Evolutionary conservation across 2,888 invertebrate species (phyloP), one percentile per base, ranked within the genome.

Genomic region (Idaea biselata): DNA sequence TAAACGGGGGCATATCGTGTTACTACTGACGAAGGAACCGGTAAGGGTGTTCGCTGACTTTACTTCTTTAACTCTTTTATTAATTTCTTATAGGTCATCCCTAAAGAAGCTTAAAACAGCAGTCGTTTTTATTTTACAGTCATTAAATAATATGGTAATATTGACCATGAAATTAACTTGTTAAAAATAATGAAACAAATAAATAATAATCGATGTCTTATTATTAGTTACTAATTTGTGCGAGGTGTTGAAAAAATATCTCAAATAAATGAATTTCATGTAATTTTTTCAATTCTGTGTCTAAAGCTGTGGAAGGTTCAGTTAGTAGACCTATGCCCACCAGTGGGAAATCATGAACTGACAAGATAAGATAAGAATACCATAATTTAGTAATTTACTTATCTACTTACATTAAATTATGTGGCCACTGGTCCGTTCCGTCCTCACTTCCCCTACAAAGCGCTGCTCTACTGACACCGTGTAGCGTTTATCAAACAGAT

Each of bases 1-100:
- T 92, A 92, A 93, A 89, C 89, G 91, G 81, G 82, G 77, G 75
- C 74, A 83, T 87, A 84, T 93, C 88, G 75, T 67, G 84, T 93
- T 93, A 87, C 93, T 63, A 66, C 66, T 72, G 71, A 67, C 72
- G 67, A 80, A 83, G 83, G 81, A 83, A 81, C 86, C 80, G 78
- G 78, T 73, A 79, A 81, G 83, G 83, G 79, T 81, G 83, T 76
- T 74, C 73, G 74, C 78, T 79, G 78, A 83, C 80, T 81, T 78
- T 65, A 75, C 73, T 75, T 78, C 77, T 79, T 74, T 80, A 88
- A 88, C 86, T 88, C 87, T 87, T 88, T 86, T 82, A 81, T 80
- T 71, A 69, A 75, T 74, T 74, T 74, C 69, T 70, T 61, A 67
- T 56, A 56, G 56, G 56, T 18, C 56, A 56, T 56, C 17, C 18